Percentiles rank a stretch among this genome's conserved stretches.
These are phyloP conservation scores for Schizotus pectinicornis DNA, from an alignment of 2,888 invertebrate species.

Conservation along the genomic window DNA sequence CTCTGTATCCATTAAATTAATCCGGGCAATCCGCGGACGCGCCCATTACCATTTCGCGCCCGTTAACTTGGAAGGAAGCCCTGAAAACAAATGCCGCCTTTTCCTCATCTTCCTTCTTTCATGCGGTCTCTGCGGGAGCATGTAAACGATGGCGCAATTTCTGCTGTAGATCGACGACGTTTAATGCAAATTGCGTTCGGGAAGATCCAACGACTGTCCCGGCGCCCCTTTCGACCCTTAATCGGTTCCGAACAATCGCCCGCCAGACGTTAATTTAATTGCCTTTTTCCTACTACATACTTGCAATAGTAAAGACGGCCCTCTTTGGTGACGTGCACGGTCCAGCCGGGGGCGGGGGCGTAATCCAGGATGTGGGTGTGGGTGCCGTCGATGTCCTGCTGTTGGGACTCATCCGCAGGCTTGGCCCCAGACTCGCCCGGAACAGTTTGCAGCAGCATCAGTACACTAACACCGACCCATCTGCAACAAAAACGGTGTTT, in stretches of 20 bases:
- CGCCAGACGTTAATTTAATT: background rate
- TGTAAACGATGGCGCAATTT: slow-evolving; percentile 4
- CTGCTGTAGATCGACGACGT: slow-evolving; percentile 1
- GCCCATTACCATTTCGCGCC: background rate
- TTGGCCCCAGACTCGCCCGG: slow-evolving; percentile 40
- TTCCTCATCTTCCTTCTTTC: slow-evolving; percentile 2
- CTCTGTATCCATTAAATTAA: slow-evolving; percentile 6
- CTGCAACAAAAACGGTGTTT: slow-evolving; percentile 10
- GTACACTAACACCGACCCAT: slow-evolving; percentile 9
- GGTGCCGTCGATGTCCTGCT: slow-evolving; percentile 44
- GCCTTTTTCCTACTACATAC: slow-evolving; percentile 65
- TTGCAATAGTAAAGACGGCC: slow-evolving; percentile 91
- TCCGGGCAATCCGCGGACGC: background rate
- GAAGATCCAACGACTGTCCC: background rate
- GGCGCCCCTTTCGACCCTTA: background rate
- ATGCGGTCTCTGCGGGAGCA: background rate
- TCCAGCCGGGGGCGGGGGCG: slow-evolving; percentile 70
- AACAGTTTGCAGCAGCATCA: slow-evolving; percentile 46
- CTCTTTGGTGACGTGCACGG: slow-evolving; percentile 77
- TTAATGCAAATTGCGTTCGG: slow-evolving; percentile 7
- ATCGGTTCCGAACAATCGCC: background rate
- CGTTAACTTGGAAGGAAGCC: background rate
- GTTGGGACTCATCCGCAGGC: slow-evolving; percentile 35
- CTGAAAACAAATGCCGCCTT: slow-evolving; percentile 4
- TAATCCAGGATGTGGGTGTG: slow-evolving; percentile 57